A percentile compares a stretch with the other conserved stretches of the same genome.
Conservation (phyloP, 2,797 vertebrate genomes). For the Hyperoplus immaculatus region DNA sequence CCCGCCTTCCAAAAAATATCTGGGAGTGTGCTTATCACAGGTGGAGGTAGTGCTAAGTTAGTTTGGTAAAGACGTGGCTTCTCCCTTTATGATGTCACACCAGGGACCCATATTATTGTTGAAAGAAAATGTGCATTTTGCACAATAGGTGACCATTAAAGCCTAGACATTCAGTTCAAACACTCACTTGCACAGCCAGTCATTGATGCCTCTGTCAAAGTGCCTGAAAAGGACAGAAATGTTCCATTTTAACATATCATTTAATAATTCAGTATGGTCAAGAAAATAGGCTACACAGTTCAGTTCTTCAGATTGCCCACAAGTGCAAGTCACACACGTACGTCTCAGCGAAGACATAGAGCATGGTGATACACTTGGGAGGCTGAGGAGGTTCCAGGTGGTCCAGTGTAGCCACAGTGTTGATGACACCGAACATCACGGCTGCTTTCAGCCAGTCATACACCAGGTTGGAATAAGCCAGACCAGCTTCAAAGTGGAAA, state of each 20-base stretch:
- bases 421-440: slow-evolving; percentile 94
- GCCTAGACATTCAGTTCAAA: neutral
- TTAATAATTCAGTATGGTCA: accelerated
- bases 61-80: too few species aligned
- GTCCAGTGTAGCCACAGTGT: slow-evolving; percentile 93
- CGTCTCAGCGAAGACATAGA: slow-evolving; percentile 97
- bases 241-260: neutral
- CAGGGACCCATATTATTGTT: too few species aligned
- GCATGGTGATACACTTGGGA: slow-evolving; percentile 97
- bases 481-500: slow-evolving; percentile 84
- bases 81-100: too few species aligned
- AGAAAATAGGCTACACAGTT: neutral
- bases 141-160: too few species aligned
- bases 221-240: slow-evolving; percentile 83
- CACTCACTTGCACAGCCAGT: slow-evolving; percentile 99
- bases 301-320: neutral
- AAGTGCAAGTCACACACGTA: slow-evolving; percentile 78
- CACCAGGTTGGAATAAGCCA: slow-evolving; percentile 96
- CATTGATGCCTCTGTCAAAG: slow-evolving; percentile 98
- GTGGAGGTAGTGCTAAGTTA: too few species aligned
- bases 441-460: slow-evolving; percentile 98
- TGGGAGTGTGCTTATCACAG: too few species aligned
- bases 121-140: too few species aligned
- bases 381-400: slow-evolving; percentile 95
- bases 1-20: too few species aligned